phyloP scores from a whole-genome alignment of 2,113 vertebrate species.

The Mirza zaza region DNA sequence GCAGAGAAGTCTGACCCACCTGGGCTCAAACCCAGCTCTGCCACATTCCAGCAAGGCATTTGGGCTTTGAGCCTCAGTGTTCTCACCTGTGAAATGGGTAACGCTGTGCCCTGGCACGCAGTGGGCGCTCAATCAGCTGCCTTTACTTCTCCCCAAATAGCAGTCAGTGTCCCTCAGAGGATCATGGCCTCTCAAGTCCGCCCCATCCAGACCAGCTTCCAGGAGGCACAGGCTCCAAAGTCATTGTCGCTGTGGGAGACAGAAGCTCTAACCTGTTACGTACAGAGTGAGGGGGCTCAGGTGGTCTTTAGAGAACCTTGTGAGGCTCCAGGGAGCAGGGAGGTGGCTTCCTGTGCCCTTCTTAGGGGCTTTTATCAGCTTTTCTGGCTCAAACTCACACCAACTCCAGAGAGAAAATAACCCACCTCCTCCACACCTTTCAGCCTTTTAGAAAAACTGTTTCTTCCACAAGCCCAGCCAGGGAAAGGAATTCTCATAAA shows the following conservation, averaged over 20 bases:
- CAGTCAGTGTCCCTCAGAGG: neutral
- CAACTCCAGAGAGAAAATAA: neutral
- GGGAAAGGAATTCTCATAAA: neutral
- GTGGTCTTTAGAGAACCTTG: neutral
- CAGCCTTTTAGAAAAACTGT: neutral
- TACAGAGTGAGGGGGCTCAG: constrained; percentile 51
- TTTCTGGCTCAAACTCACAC: neutral
- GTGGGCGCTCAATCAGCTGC: fast-evolving
- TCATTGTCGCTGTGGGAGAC: constrained; percentile 87
- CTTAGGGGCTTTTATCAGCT: fast-evolving
- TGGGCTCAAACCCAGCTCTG: no score
- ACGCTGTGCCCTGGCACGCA: fast-evolving
- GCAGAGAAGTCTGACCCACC: no score
- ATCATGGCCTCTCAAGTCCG: neutral
- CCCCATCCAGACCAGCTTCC: constrained; percentile 65
- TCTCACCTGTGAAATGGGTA: no score
- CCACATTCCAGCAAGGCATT: no score
- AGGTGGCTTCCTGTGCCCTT: neutral
- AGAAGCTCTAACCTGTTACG: constrained; percentile 91
- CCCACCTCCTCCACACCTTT: neutral
- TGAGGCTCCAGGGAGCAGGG: fast-evolving
- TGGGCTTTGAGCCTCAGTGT: no score
- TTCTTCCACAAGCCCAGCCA: neutral
- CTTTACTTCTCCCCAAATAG: no score
- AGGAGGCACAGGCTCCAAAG: constrained; percentile 84